Evolutionary conservation across 2,888 invertebrate species (phyloP).

Genomic region (Lochmaea capreae): DNA sequence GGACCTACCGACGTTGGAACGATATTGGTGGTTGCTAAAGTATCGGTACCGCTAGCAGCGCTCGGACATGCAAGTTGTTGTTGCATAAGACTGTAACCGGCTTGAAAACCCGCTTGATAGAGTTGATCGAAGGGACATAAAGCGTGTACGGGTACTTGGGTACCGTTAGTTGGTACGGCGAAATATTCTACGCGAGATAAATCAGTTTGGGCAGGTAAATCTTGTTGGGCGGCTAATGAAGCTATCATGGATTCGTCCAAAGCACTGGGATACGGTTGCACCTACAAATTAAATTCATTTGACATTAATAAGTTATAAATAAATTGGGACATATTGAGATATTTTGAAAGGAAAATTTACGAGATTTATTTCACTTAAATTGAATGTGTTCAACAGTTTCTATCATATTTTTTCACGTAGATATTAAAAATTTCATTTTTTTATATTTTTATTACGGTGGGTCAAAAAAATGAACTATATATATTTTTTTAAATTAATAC

Average conservation of each 20-base stretch:
- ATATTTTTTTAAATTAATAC: no score
- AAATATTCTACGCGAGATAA: conserved; percentile 66
- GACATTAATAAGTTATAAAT: background rate
- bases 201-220: conserved; percentile 56
- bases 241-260: conserved; percentile 65
- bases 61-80: conserved; percentile 60
- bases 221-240: conserved; percentile 63
- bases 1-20: conserved; percentile 57
- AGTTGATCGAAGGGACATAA: conserved; percentile 63
- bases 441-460: no score
- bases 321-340: no score
- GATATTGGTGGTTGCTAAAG: conserved; percentile 57
- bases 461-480: no score
- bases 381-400: no score
- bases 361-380: no score
- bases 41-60: conserved; percentile 52
- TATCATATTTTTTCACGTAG: no score
- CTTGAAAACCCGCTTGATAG: conserved; percentile 65
- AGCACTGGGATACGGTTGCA: conserved; percentile 61
- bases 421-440: no score
- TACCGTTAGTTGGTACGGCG: conserved; percentile 62
- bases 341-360: no score
- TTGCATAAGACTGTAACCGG: conserved; percentile 63
- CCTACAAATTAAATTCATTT: conserved; percentile 51
- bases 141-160: conserved; percentile 62